Evolutionary conservation across 1,140 invertebrate species (phyloP).

Genomic region (Tyrophagus putrescentiae): DNA sequence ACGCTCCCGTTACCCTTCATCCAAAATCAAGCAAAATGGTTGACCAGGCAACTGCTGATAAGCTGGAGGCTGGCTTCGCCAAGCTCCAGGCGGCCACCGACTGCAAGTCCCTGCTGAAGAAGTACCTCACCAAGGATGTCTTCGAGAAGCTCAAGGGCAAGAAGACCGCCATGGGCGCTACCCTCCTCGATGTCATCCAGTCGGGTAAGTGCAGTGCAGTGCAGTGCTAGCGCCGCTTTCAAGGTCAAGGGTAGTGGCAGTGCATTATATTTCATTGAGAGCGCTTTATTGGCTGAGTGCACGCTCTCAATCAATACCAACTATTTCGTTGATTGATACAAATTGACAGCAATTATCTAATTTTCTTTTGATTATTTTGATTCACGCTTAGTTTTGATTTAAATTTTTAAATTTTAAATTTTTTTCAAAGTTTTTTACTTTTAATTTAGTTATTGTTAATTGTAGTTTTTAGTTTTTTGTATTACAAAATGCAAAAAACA

Average conservation of each 20-base stretch:
- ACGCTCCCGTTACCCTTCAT: not conserved
- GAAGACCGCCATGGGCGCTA: slow-evolving; percentile 78
- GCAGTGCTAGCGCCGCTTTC: not conserved
- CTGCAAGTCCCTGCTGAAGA: slow-evolving; percentile 87
- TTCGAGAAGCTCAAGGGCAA: slow-evolving; percentile 76
- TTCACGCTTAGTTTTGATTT: too few relatives aligned
- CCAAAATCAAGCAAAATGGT: slow-evolving; percentile 24
- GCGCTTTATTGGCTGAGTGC: not conserved
- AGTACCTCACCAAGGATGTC: slow-evolving; percentile 72
- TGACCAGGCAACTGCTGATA: slow-evolving; percentile 40
- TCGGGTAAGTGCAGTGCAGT: slow-evolving; percentile 51
- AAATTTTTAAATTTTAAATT: too few relatives aligned
- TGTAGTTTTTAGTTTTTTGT: too few relatives aligned
- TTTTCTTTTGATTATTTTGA: too few relatives aligned
- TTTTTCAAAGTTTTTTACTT: too few relatives aligned
- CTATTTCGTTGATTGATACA: too few relatives aligned
- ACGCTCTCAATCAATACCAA: too few relatives aligned
- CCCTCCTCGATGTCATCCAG: slow-evolving; percentile 76
- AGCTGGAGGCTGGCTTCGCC: slow-evolving; percentile 73
- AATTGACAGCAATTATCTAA: too few relatives aligned
- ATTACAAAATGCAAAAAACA: too few relatives aligned
- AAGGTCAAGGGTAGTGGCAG: not conserved
- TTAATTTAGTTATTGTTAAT: too few relatives aligned
- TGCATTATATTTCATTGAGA: not conserved
- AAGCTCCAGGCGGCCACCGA: slow-evolving; percentile 63